Percentiles rank a stretch among this genome's conserved stretches.
Evolutionary conservation across 2,888 invertebrate species (phyloP).

Genomic region (Thyatira batis): DNA sequence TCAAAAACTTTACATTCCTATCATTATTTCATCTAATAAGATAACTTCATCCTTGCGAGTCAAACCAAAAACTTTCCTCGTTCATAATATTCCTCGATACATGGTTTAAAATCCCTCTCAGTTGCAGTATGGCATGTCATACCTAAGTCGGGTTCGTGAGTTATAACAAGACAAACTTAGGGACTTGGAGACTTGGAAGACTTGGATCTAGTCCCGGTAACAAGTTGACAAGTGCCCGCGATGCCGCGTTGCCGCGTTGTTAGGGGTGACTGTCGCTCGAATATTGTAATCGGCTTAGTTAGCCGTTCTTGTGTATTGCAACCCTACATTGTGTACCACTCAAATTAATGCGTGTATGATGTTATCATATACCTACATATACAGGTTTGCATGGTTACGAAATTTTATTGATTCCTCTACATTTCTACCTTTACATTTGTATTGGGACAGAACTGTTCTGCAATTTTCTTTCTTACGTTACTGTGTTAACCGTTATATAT

Average conservation of each 20-base stretch:
- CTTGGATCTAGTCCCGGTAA: conserved; percentile 48
- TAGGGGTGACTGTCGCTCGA: conserved; percentile 30
- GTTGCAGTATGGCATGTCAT: conserved; percentile 7
- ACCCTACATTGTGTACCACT: conserved; percentile 26
- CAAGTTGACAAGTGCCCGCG: conserved; percentile 40
- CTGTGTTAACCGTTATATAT: too few species aligned
- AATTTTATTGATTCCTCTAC: background rate
- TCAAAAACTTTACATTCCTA: background rate
- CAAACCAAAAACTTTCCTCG: background rate
- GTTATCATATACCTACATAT: background rate
- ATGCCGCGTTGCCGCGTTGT: conserved; percentile 34
- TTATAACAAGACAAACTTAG: conserved; percentile 69
- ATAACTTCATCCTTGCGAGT: background rate
- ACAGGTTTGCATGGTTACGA: background rate
- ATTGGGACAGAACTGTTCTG: background rate
- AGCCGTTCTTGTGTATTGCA: conserved; percentile 29
- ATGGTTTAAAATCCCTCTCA: conserved; percentile 1
- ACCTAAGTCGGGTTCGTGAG: conserved; percentile 24
- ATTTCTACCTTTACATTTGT: too few species aligned
- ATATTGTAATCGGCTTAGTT: conserved; percentile 50
- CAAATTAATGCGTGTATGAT: conserved; percentile 6
- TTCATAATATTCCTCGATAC: background rate
- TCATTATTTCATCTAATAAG: background rate
- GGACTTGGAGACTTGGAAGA: conserved; percentile 14
- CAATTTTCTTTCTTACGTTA: too few species aligned